A percentile compares a stretch with the other conserved stretches of the same genome.
Conservation (phyloP, 1,140 invertebrate species). For the Lycorma delicatula region DNA sequence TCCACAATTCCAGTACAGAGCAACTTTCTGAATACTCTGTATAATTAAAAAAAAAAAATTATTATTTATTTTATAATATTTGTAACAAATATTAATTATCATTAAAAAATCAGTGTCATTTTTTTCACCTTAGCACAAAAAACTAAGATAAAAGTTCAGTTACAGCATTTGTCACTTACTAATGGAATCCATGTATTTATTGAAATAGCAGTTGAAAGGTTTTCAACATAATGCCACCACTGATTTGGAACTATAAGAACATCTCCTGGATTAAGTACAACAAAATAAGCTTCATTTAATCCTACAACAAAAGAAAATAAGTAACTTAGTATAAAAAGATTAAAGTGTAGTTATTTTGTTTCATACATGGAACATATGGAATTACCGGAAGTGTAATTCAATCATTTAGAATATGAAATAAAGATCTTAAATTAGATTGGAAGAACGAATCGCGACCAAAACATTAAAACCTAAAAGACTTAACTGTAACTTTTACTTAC, state of each 20-base stretch:
- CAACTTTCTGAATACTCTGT: too few species aligned
- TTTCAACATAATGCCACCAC: conserved; percentile 97
- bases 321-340: too few species aligned
- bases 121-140: background rate
- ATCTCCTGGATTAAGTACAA: conserved; percentile 71
- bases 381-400: too few species aligned
- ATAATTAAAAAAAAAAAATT: too few species aligned
- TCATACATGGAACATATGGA: too few species aligned
- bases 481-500: too few species aligned
- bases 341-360: too few species aligned
- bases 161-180: conserved; percentile 36
- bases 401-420: too few species aligned
- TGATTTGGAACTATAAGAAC: conserved; percentile 77
- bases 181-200: conserved; percentile 83
- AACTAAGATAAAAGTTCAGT: background rate
- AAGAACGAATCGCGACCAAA: too few species aligned
- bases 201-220: conserved; percentile 62
- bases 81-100: background rate
- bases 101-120: background rate
- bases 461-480: too few species aligned
- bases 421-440: too few species aligned
- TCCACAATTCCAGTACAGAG: too few species aligned
- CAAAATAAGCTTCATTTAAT: conserved; percentile 37
- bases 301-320: conserved; percentile 15
- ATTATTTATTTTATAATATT: background rate